Percentiles rank a stretch among this genome's conserved stretches.
These are phyloP conservation scores for Lordiphosa andalusiaca DNA, from an alignment of 2,888 invertebrate species.

Conservation along the genomic window DNA sequence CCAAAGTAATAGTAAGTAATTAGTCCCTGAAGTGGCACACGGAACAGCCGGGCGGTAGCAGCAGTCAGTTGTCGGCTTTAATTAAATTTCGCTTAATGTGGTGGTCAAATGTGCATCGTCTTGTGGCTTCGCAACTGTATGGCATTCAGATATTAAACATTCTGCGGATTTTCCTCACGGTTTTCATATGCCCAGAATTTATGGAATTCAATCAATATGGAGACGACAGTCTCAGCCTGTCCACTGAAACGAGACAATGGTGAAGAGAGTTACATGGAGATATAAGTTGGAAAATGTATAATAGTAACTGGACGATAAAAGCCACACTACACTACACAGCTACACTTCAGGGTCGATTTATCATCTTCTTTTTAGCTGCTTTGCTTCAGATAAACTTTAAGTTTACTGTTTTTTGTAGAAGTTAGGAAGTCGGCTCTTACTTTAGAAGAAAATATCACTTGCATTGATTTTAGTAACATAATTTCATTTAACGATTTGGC, in stretches of 20 bases:
- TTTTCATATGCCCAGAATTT: conserved; percentile 99
- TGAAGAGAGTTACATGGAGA: neutral
- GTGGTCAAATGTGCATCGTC: conserved; percentile 29
- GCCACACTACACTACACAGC: too few relatives aligned
- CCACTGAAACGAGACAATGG: conserved; percentile 83
- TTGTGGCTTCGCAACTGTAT: conserved; percentile 6
- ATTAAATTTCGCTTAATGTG: conserved; percentile 63
- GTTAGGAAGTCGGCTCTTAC: too few relatives aligned
- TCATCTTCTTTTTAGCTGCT: too few relatives aligned
- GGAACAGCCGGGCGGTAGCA: neutral
- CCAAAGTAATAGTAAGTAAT: too few relatives aligned
- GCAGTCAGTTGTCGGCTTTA: conserved; percentile 39
- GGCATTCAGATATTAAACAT: conserved; percentile 63
- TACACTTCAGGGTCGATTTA: neutral
- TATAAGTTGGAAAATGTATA: conserved; percentile 7
- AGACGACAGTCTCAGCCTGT: conserved; percentile 95
- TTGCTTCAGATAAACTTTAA: too few relatives aligned
- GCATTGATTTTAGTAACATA: too few relatives aligned
- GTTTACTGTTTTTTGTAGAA: too few relatives aligned
- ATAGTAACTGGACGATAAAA: too few relatives aligned
- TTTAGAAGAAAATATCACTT: too few relatives aligned
- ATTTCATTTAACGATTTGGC: too few relatives aligned
- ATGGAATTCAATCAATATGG: conserved; percentile 96
- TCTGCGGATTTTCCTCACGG: conserved; percentile 84
- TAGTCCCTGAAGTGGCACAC: neutral